Evolutionary conservation across 1,140 invertebrate genomes (phyloP).

Genomic region (Laupala kohalensis): DNA sequence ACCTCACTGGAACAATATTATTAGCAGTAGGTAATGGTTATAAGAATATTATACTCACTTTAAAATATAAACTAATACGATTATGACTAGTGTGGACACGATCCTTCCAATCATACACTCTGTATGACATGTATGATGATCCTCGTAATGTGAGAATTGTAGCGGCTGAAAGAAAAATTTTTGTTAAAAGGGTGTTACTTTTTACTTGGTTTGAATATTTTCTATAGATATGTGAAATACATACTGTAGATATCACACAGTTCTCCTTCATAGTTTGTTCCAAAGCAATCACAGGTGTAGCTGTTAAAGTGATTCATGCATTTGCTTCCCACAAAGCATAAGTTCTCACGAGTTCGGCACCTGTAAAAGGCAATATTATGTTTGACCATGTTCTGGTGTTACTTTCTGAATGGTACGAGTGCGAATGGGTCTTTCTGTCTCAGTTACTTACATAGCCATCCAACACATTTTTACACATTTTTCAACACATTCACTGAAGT

Average conservation of each 20-base stretch:
- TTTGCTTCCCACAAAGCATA: slow-evolving; percentile 67
- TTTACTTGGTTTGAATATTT: neutral
- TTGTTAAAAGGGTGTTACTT: neutral
- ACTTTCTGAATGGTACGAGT: no score
- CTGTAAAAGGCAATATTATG: slow-evolving; percentile 27
- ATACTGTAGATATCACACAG: slow-evolving; percentile 81
- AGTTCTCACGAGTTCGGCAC: slow-evolving; percentile 60
- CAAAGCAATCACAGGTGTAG: slow-evolving; percentile 80
- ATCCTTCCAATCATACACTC: slow-evolving; percentile 86
- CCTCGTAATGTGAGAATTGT: slow-evolving; percentile 76
- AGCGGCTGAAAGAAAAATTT: slow-evolving; percentile 46
- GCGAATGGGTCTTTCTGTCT: no score
- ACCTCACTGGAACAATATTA: no score
- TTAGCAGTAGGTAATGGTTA: neutral
- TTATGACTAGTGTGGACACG: slow-evolving; percentile 74
- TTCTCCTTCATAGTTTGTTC: slow-evolving; percentile 77
- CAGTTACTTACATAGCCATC: no score
- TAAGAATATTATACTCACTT: slow-evolving; percentile 35
- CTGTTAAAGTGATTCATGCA: slow-evolving; percentile 83
- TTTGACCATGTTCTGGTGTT: no score
- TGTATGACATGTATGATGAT: slow-evolving; percentile 82
- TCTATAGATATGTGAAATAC: slow-evolving; percentile 23
- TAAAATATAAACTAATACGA: slow-evolving; percentile 76
- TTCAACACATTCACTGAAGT: no score
- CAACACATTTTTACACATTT: no score